Percentiles rank a stretch among this genome's conserved stretches.
Conservation (phyloP, 2,797 vertebrate species). For the Pseudomugil tenellus region DNA sequence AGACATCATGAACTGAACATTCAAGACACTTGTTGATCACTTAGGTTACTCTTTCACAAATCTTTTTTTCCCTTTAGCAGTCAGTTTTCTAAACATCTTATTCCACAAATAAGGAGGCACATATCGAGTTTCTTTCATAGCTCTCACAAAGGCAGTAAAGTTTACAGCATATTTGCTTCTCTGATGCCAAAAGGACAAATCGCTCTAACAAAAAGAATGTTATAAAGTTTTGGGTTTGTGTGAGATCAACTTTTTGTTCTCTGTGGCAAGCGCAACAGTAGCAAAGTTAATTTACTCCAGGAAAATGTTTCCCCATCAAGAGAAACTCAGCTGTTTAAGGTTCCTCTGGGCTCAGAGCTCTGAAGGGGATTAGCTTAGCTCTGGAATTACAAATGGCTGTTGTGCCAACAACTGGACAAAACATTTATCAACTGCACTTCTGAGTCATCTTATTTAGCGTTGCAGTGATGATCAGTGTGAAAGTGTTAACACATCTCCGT, state of each 20-base stretch:
- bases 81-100: not conserved
- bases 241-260: conserved; percentile 2
- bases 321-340: conserved; percentile 9
- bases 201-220: not conserved
- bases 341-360: conserved; percentile 6
- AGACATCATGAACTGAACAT: not conserved
- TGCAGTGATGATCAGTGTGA: not conserved
- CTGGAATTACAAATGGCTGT: conserved; percentile 20
- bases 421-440: not conserved
- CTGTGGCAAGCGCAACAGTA: not conserved
- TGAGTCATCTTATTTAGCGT: conserved; percentile 15
- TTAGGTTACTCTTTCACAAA: not conserved
- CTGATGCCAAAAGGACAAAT: not conserved
- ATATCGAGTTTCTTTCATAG: not conserved
- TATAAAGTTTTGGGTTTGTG: not conserved
- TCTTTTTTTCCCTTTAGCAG: not conserved
- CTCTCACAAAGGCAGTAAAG: not conserved
- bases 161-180: not conserved
- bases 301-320: conserved; percentile 9
- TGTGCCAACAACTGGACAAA: conserved; percentile 22
- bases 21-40: not conserved
- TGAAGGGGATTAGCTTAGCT: conserved; percentile 26
- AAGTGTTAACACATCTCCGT: not conserved
- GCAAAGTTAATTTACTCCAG: conserved; percentile 5
- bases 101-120: not conserved